Evolutionary conservation across 2,797 vertebrate genomes (phyloP).

Genomic region (Babyrousa celebensis): DNA sequence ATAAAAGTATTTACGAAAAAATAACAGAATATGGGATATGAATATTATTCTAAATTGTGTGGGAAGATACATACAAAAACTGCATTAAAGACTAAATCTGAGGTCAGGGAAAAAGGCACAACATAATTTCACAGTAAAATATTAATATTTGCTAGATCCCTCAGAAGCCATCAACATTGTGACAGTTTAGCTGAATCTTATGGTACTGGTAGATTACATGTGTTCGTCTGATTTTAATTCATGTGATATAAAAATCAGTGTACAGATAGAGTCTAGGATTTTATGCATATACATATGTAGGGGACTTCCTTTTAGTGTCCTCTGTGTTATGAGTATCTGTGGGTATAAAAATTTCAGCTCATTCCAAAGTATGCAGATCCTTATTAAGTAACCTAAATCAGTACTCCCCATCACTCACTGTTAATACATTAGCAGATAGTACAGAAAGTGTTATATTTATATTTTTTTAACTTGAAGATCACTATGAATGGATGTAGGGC

Average conservation of each 20-base stretch:
- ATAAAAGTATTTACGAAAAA: background rate
- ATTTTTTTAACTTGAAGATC: conserved; percentile 54
- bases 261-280: background rate
- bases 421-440: conserved; percentile 48
- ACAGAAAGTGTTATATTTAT: conserved; percentile 61
- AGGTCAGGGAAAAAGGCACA: background rate
- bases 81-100: background rate
- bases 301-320: background rate
- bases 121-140: background rate
- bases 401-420: background rate
- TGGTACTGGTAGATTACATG: background rate
- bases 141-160: background rate
- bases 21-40: background rate
- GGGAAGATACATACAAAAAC: background rate
- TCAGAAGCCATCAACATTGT: background rate
- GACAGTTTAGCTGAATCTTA: background rate
- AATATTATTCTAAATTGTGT: background rate
- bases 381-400: conserved; percentile 57
- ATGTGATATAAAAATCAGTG: conserved; percentile 11
- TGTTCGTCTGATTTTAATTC: conserved; percentile 23
- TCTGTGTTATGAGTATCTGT: background rate
- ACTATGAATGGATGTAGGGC: conserved; percentile 58
- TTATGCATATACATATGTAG: background rate
- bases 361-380: background rate
- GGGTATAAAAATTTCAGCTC: background rate